Evolutionary conservation across 2,113 vertebrate genomes (phyloP).

Genomic region (Chauna torquata): DNA sequence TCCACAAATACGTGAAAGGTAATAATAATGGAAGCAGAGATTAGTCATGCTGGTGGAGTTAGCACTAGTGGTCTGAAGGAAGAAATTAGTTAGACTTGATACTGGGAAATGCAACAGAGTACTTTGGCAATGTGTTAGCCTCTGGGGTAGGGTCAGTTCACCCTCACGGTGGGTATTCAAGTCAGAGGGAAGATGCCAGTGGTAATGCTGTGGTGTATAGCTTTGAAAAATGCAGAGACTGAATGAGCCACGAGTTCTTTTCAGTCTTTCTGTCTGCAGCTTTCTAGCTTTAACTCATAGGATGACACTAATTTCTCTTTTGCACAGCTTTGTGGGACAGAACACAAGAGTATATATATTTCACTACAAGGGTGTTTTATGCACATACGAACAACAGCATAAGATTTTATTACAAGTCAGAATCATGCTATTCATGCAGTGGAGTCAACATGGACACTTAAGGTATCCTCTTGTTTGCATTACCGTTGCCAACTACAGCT

Average conservation of each 20-base stretch:
- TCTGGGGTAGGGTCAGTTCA: neutral
- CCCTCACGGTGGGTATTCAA: neutral
- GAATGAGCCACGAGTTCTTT: neutral
- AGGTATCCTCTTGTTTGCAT: constrained; percentile 18
- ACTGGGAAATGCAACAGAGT: neutral
- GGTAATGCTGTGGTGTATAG: neutral
- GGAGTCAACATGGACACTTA: neutral
- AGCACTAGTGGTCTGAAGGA: neutral
- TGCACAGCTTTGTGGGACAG: neutral
- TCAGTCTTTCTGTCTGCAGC: neutral
- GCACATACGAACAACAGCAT: neutral
- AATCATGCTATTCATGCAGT: neutral
- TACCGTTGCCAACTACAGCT: neutral
- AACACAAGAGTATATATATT: neutral
- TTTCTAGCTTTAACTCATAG: neutral
- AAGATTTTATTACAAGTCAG: constrained; percentile 15
- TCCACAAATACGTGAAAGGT: neutral
- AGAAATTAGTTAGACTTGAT: neutral
- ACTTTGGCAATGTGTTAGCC: rapidly evolving
- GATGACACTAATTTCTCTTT: neutral
- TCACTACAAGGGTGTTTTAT: neutral
- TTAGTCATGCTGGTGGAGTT: neutral
- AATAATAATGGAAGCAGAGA: neutral
- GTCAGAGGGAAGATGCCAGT: neutral
- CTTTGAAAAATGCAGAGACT: neutral